A percentile compares a stretch with the other conserved stretches of the same genome.
These are phyloP conservation scores for Neodiprion virginianus DNA, from an alignment of 1,140 invertebrate genomes.

Conservation along the genomic window DNA sequence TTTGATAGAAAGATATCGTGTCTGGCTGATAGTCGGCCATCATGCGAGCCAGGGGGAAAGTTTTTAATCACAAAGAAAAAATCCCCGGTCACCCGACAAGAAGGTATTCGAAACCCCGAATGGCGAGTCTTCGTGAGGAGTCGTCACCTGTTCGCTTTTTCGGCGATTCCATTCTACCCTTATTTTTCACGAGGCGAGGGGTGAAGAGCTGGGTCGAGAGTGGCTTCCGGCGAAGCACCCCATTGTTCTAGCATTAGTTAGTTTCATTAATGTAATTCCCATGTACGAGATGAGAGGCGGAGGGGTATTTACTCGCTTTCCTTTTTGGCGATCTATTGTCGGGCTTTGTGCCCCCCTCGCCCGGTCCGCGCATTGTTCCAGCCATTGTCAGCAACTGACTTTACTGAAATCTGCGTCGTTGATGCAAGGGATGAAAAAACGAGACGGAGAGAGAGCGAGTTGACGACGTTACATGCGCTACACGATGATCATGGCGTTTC, in stretches of 20 bases:
- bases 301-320: slow-evolving; percentile 47
- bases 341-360: slow-evolving; percentile 33
- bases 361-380: slow-evolving; percentile 34
- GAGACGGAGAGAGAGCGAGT: background rate
- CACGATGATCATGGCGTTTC: background rate
- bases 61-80: no score
- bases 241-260: slow-evolving; percentile 43
- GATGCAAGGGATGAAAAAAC: no score
- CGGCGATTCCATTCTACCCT: no score
- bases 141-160: no score
- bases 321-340: slow-evolving; percentile 47
- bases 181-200: no score
- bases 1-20: no score
- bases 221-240: slow-evolving; percentile 16
- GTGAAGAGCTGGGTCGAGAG: background rate
- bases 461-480: background rate
- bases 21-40: no score
- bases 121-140: background rate
- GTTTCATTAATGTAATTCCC: slow-evolving; percentile 51
- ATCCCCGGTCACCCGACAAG: background rate
- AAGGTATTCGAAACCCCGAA: background rate
- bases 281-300: slow-evolving; percentile 36
- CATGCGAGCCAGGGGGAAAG: no score
- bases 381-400: slow-evolving; percentile 33
- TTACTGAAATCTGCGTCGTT: background rate